Evolutionary conservation across 2,113 vertebrate species (phyloP), one percentile per base, ranked within the genome.

Genomic region (Otis tarda): DNA sequence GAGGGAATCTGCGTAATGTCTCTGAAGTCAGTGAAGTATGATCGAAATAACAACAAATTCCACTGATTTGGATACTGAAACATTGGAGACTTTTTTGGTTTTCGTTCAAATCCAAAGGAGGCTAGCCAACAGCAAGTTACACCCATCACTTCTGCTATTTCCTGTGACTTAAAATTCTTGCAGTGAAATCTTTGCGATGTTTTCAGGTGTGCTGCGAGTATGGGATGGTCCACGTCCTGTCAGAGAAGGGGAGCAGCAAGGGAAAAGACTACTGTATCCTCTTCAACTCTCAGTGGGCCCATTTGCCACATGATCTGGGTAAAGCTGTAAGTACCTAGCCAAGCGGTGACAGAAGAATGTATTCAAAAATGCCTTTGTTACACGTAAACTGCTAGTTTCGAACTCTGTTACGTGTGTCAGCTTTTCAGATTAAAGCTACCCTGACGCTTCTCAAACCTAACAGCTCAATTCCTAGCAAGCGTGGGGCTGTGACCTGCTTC

Each of bases 261-360:
- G 98, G 98, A 87, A 99, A 99, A 94, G 99, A 99, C 97, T 99
- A 99, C 96, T 99, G 99, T 95, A 98, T 99, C 85, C 99, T 99
- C 89, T 99, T 99, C 98, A 99, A 99, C 95, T 98, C 99, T 0
- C 98, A 98, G 91, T 99, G 99, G 99, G 99, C 99, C 9, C 98
- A 97, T 92, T 97, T 99, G 96, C 99, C 99, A 2, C 99, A 98
- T 14, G 99, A 99, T 95, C 98, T 99, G 75, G 97, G 98, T 69
- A 99, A 99, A 96, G 99, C 99, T 91, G 99, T 99, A 96, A 99
- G 99, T 98, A 78, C 59, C 67, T 7, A 3, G 30, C 39, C n/a
- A 77, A 67, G 24, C 19, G n/a, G 5, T 79, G 41, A 27, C 20
- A 74, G 78, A 80, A 64, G 22, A 70, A n/a, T 31, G 12, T n/a